Evolutionary conservation across 2,113 vertebrate genomes (phyloP).

Genomic region (Ursus arctos): DNA sequence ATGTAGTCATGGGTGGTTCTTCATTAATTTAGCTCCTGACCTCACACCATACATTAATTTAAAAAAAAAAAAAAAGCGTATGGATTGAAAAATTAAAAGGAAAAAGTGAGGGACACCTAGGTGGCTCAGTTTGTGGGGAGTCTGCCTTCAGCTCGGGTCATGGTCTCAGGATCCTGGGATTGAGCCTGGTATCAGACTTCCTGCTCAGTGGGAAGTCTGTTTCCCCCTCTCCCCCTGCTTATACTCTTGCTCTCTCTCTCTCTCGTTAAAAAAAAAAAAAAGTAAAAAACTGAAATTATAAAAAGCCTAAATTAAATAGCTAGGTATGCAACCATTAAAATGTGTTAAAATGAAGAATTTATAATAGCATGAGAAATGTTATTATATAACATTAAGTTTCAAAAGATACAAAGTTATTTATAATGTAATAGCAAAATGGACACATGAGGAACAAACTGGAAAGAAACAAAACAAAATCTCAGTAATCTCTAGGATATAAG

Average conservation of each 20-base stretch:
- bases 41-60: neutral
- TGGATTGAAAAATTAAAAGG: neutral
- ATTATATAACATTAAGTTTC: neutral
- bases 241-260: neutral
- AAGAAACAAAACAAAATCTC: conserved; percentile 24
- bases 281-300: neutral
- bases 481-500: neutral
- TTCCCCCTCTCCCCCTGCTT: neutral
- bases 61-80: neutral
- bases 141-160: neutral
- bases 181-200: neutral
- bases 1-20: neutral
- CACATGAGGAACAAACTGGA: neutral
- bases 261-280: neutral
- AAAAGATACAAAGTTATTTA: conserved; percentile 12
- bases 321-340: conserved; percentile 25
- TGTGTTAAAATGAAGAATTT: neutral
- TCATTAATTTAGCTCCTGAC: neutral
- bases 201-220: neutral
- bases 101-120: neutral
- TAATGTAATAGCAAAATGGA: neutral
- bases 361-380: neutral
- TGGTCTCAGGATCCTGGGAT: neutral
- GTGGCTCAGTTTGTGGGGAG: neutral
- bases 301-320: conserved; percentile 38